Conservation (phyloP, 2,113 vertebrate genomes). For the Leucopsar rothschildi region DNA sequence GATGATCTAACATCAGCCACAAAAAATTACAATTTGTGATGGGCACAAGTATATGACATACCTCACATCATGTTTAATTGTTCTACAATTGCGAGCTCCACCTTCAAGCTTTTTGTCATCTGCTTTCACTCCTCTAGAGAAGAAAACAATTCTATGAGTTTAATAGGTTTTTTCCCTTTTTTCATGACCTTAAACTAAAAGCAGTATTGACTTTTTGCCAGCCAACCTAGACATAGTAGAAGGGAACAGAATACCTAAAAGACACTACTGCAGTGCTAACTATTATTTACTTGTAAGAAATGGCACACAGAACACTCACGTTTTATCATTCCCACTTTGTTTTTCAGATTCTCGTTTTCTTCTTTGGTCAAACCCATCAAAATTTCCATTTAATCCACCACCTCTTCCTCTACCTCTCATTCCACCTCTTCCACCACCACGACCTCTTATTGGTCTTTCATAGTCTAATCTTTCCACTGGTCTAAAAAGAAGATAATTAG, state of each 20-base stretch:
- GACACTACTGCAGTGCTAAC: background rate
- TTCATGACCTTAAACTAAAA: background rate
- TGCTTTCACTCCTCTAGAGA: conserved; percentile 71
- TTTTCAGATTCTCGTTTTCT: conserved; percentile 84
- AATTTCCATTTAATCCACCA: conserved; percentile 64
- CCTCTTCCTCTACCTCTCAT: conserved; percentile 76
- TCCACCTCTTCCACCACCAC: conserved; percentile 67
- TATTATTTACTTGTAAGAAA: background rate
- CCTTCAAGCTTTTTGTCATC: conserved; percentile 77
- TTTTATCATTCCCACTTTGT: conserved; percentile 74
- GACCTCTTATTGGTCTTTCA: conserved; percentile 63
- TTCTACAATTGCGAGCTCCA: conserved; percentile 77
- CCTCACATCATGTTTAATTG: conserved; percentile 71
- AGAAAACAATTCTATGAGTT: background rate
- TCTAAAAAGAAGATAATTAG: conserved; percentile 30
- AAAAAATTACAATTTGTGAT: background rate
- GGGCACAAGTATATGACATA: background rate
- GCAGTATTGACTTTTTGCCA: background rate
- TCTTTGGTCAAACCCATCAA: conserved; percentile 75
- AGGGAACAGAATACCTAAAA: background rate
- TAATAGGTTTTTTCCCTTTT: background rate
- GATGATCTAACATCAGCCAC: background rate
- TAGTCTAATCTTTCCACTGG: conserved; percentile 59
- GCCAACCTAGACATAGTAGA: background rate
- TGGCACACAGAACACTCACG: conserved; percentile 66